A percentile compares a stretch with the other conserved stretches of the same genome.
Evolutionary conservation across 2,797 vertebrate species (phyloP).

Genomic region (Ispidina lecontei): DNA sequence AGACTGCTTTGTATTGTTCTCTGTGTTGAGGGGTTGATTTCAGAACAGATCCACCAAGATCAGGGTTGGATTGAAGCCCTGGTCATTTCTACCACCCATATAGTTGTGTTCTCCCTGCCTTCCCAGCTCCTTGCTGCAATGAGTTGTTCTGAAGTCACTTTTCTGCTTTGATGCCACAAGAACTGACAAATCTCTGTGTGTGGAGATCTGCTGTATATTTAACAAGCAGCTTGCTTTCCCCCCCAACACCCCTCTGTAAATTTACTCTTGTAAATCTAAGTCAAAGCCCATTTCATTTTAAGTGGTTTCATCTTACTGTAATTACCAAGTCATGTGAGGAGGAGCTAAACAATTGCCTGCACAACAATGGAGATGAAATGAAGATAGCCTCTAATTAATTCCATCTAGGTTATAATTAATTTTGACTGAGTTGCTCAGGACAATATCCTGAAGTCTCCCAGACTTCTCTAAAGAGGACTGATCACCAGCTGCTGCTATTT

Average conservation of each 20-base stretch:
- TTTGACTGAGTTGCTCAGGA: conserved; percentile 54
- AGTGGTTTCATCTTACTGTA: conserved; percentile 51
- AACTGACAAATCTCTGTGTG: not conserved
- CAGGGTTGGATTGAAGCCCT: not conserved
- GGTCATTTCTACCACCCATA: not conserved
- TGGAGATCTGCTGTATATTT: not conserved
- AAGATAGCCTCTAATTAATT: conserved; percentile 67
- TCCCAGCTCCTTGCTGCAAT: not conserved
- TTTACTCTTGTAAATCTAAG: not conserved
- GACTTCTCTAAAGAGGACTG: not conserved
- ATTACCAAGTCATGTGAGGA: conserved; percentile 46
- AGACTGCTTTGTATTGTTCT: not conserved
- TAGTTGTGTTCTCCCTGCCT: not conserved
- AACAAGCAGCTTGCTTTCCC: not conserved
- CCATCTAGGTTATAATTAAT: conserved; percentile 55
- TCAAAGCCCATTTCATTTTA: not conserved
- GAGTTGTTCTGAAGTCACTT: not conserved
- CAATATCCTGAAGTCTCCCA: conserved; percentile 16
- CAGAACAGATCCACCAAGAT: not conserved
- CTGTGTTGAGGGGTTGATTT: not conserved
- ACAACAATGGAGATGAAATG: conserved; percentile 47
- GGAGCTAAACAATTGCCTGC: conserved; percentile 14
- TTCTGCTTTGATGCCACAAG: not conserved
- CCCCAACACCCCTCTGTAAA: not conserved
- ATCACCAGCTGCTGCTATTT: conserved; percentile 64